phyloP scores from a whole-genome alignment of 2,113 vertebrate species.

The Anoplopoma fimbria region DNA sequence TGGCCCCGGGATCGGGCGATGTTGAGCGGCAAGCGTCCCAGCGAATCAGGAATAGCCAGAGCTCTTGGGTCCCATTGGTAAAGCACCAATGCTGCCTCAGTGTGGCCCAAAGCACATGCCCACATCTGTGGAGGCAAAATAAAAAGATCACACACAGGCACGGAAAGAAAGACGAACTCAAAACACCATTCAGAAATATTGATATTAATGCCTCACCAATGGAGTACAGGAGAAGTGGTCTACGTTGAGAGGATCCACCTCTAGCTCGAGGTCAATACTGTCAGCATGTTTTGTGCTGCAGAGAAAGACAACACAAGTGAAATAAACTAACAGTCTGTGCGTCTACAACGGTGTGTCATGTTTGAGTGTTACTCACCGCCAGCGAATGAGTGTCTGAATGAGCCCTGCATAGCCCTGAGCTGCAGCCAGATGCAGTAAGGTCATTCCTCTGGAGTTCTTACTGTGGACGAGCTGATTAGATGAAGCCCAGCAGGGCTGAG shows the following conservation, averaged over 20 bases:
- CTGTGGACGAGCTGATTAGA: slow-evolving; percentile 97
- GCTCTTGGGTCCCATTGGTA: slow-evolving; percentile 98
- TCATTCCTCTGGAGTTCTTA: slow-evolving; percentile 98
- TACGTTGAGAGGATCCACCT: slow-evolving; percentile 97
- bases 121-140: slow-evolving; percentile 89
- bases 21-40: slow-evolving; percentile 93
- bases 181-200: background rate
- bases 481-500: slow-evolving; percentile 95
- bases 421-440: slow-evolving; percentile 95
- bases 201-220: slow-evolving; percentile 85
- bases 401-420: slow-evolving; percentile 97
- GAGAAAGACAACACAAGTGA: slow-evolving; percentile 30
- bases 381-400: slow-evolving; percentile 98
- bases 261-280: slow-evolving; percentile 96
- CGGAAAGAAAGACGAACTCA: background rate
- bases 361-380: slow-evolving; percentile 88
- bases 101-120: slow-evolving; percentile 95
- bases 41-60: slow-evolving; percentile 95
- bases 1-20: slow-evolving; percentile 96
- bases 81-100: slow-evolving; percentile 93
- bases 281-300: slow-evolving; percentile 95
- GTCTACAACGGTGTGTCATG: background rate
- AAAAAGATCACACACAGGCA: slow-evolving; percentile 14
- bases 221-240: slow-evolving; percentile 99
- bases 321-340: background rate